A percentile compares a stretch with the other conserved stretches of the same genome.
These are phyloP conservation scores for Lanius ludovicianus DNA, from an alignment of 2,113 vertebrate species.

Conservation along the genomic window DNA sequence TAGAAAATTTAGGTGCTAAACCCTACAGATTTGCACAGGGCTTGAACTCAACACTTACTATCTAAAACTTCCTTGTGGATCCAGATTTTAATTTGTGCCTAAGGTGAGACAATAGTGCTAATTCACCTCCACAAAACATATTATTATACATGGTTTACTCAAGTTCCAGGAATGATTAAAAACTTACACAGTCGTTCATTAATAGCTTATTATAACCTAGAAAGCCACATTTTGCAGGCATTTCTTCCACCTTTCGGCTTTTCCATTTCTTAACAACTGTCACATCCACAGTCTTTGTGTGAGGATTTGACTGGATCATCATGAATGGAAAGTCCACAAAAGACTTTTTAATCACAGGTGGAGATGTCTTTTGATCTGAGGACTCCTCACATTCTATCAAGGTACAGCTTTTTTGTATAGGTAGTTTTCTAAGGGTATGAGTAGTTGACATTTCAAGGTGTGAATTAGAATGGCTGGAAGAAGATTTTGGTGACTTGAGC, in stretches of 20 bases:
- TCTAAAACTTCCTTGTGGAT: background rate
- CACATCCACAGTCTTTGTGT: constrained; percentile 30
- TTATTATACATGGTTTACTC: background rate
- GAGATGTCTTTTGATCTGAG: constrained; percentile 34
- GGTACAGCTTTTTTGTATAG: constrained; percentile 44
- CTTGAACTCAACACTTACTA: background rate
- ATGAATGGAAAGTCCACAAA: constrained; percentile 36
- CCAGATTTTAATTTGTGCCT: background rate
- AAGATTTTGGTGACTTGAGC: constrained; percentile 54
- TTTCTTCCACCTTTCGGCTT: constrained; percentile 43
- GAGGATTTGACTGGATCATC: constrained; percentile 36
- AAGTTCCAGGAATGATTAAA: constrained; percentile 7
- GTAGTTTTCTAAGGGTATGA: constrained; percentile 38
- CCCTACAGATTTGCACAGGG: background rate
- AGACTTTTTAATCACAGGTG: constrained; percentile 45
- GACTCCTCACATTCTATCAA: constrained; percentile 52
- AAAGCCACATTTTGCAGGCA: constrained; percentile 13
- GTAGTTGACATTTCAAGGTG: constrained; percentile 36
- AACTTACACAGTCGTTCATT: constrained; percentile 28
- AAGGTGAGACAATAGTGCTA: background rate
- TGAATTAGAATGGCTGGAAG: constrained; percentile 32
- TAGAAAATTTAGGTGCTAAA: background rate
- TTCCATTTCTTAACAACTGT: constrained; percentile 47
- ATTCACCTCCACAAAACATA: background rate
- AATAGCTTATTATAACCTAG: constrained; percentile 59